These are phyloP conservation scores for Drosophila pegasa DNA, from an alignment of 2,888 invertebrate species.

Conservation along the genomic window DNA sequence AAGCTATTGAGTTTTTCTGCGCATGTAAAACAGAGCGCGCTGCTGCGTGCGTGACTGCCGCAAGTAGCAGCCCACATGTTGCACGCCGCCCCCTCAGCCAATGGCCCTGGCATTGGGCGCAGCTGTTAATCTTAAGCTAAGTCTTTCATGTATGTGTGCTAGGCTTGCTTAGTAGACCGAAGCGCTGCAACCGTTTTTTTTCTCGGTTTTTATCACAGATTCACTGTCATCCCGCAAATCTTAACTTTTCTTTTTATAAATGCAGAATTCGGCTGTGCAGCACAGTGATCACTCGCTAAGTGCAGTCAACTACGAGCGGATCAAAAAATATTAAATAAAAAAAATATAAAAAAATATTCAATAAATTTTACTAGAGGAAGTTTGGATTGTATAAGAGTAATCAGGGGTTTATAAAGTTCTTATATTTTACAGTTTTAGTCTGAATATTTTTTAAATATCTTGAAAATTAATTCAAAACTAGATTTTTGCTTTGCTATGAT, in stretches of 20 bases:
- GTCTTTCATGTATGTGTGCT: conserved; percentile 20
- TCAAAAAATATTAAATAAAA: too few relatives aligned
- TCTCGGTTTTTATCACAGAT: conserved; percentile 53
- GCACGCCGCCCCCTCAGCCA: conserved; percentile 6
- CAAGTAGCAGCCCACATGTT: conserved; percentile 22
- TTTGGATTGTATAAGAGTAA: too few relatives aligned
- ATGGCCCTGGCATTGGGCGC: conserved; percentile 39
- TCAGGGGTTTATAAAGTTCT: too few relatives aligned
- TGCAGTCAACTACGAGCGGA: background rate
- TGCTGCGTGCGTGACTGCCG: conserved; percentile 58
- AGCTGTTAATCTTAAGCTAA: conserved; percentile 16
- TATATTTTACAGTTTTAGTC: too few relatives aligned
- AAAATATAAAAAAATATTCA: background rate
- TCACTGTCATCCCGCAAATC: conserved; percentile 61
- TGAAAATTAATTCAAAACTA: too few relatives aligned
- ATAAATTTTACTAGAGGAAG: too few relatives aligned
- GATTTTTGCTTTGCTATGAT: too few relatives aligned
- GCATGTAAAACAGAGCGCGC: conserved; percentile 42
- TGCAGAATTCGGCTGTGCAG: background rate
- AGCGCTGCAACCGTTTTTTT: conserved; percentile 26
- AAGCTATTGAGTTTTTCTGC: conserved; percentile 77
- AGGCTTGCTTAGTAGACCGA: conserved; percentile 70
- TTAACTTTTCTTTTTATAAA: conserved; percentile 66
- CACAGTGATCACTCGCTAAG: conserved; percentile 8
- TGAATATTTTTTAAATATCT: too few relatives aligned